Base-by-base conservation (phyloP, 2,113 vertebrate genomes). In the Phalacrocorax brasilianus region DNA sequence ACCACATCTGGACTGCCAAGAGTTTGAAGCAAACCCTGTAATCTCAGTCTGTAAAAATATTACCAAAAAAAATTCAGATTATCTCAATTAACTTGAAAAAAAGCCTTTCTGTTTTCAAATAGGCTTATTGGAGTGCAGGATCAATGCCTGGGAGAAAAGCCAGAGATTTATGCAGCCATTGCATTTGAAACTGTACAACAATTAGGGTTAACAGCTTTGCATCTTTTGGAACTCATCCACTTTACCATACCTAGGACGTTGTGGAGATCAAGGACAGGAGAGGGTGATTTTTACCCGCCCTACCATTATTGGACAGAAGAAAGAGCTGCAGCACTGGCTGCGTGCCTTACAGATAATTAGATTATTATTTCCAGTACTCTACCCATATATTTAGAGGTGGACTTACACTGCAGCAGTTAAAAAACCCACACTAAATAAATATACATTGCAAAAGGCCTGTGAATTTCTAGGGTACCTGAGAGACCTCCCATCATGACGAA, bases 251-350 rank as follows among this genome's bases (percentile, higher is more conserved):
- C 52, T 16, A 47, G 75, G 75, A 71, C 75, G 59, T 84, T 90
- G 53, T 80, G 66, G 74, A 94, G 53, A 87, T 73, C 86, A 97
- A 95, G 95, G 91, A 89, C 86, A 78, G 58, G 26, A 91, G 66
- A 95, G 35, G 30, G 24, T 85, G 59, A 40, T 75, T 96, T 91
- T 89, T 81, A 91, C 18, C 33, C 0, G 0, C n/a, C 55, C 32
- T 85, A 23, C n/a, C 16, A 22, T 65, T 53, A 35, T 5, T 70
- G 77, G 74, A 68, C n/a, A 78, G 58, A 79, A 89, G 33, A 73
- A 85, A 88, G 24, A 92, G 50, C 52, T 32, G 38, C 70, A 77
- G 47, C 42, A 63, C 74, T 92, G 74, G 84, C 89, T 95, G 58
- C 5, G 17, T 76, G 84, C 84, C 80, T 89, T 89, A 66, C 40